Conservation (phyloP, 2,888 invertebrate species). For the Glaucopsyche alexis region DNA sequence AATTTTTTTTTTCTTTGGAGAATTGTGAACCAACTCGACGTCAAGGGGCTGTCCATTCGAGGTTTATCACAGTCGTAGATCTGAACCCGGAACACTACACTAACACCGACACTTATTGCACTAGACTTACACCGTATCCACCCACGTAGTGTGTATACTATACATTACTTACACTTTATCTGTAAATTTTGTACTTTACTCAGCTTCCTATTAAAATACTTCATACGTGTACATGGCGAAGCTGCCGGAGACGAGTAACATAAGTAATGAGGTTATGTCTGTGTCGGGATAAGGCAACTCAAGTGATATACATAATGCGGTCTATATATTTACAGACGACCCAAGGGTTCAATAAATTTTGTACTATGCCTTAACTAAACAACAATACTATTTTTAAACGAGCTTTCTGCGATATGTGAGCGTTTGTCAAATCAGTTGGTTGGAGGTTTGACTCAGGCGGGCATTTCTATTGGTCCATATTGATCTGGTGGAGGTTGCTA, state of each 20-base stretch:
- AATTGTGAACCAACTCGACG: constrained; percentile 57
- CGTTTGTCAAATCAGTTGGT: neutral
- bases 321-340: constrained; percentile 53
- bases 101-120: constrained; percentile 66
- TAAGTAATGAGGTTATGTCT: constrained; percentile 34
- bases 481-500: too few relatives aligned
- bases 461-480: too few relatives aligned
- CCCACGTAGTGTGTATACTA: constrained; percentile 51
- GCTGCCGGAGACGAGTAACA: constrained; percentile 38
- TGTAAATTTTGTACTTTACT: constrained; percentile 76
- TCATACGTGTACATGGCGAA: constrained; percentile 49
- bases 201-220: constrained; percentile 48
- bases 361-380: constrained; percentile 65
- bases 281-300: constrained; percentile 61
- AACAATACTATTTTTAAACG: constrained; percentile 42
- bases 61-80: constrained; percentile 53
- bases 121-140: constrained; percentile 69
- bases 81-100: constrained; percentile 38
- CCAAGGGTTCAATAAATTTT: constrained; percentile 55
- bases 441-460: neutral
- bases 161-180: constrained; percentile 61
- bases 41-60: constrained; percentile 49
- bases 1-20: constrained; percentile 65
- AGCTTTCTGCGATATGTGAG: constrained; percentile 8
- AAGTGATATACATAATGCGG: constrained; percentile 48